phyloP scores from a whole-genome alignment of 2,797 vertebrate genomes.

The Tachyglossus aculeatus region DNA sequence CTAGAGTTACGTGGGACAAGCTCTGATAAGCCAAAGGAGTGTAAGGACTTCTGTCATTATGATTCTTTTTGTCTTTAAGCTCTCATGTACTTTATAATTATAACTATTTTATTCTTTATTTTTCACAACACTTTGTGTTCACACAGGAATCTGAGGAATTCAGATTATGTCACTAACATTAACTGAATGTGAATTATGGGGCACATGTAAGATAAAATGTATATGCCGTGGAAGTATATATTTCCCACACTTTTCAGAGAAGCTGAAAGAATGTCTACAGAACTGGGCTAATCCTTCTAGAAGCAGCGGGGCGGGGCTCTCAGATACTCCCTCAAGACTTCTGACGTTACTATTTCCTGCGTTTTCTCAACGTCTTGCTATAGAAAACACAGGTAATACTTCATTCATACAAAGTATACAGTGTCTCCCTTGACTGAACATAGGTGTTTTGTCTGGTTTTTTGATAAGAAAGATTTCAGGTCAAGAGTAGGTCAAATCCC shows the following conservation, averaged over 20 bases:
- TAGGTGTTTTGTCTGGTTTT: no score
- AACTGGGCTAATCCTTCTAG: fast-evolving
- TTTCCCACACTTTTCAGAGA: neutral
- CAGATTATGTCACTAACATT: neutral
- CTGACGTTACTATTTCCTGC: neutral
- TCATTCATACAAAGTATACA: fast-evolving
- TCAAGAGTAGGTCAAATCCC: neutral
- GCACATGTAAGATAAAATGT: neutral
- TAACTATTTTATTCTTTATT: fast-evolving
- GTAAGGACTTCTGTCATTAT: no score
- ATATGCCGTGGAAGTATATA: neutral
- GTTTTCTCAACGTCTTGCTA: fast-evolving
- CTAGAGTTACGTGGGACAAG: no score
- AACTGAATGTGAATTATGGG: neutral
- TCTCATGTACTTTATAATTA: no score
- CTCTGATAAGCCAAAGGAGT: no score
- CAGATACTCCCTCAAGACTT: fast-evolving
- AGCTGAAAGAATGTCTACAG: neutral
- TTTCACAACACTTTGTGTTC: no score
- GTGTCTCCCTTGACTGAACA: fast-evolving
- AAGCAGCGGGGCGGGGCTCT: fast-evolving
- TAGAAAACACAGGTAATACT: neutral
- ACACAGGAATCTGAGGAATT: neutral
- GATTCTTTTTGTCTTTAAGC: neutral
- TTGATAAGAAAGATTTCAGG: fast-evolving